Evolutionary conservation across 2,113 vertebrate species (phyloP).

Genomic region (Poecilia latipinna): DNA sequence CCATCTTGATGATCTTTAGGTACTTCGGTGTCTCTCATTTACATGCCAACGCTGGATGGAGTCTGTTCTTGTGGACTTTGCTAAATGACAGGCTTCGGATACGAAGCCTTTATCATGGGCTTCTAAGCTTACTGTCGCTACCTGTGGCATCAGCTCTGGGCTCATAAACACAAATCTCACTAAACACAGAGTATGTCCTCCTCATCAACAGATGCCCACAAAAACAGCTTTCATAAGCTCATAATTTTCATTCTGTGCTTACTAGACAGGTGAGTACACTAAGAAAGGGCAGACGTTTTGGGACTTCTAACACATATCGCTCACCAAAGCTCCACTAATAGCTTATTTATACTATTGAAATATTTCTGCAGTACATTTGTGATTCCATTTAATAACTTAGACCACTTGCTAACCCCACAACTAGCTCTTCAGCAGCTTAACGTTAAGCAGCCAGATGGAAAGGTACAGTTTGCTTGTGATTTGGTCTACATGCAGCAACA

Average conservation of each 20-base stretch:
- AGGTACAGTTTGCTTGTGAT: too few relatives aligned
- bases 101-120: background rate
- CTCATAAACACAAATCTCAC: background rate
- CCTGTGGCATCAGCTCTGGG: background rate
- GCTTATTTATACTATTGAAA: background rate
- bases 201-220: background rate
- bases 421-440: too few relatives aligned
- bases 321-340: background rate
- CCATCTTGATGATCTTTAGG: background rate
- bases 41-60: background rate
- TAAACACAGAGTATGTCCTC: background rate
- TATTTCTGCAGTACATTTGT: background rate
- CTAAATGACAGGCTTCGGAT: background rate
- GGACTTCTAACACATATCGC: background rate
- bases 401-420: too few relatives aligned
- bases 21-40: background rate
- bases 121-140: background rate
- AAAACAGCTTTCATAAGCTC: background rate
- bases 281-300: background rate
- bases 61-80: background rate
- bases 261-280: background rate
- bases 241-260: background rate
- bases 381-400: too few relatives aligned
- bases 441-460: too few relatives aligned
- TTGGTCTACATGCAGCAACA: too few relatives aligned